These are phyloP conservation scores for Heterotis niloticus DNA, from an alignment of 2,113 vertebrate genomes.

Conservation along the genomic window DNA sequence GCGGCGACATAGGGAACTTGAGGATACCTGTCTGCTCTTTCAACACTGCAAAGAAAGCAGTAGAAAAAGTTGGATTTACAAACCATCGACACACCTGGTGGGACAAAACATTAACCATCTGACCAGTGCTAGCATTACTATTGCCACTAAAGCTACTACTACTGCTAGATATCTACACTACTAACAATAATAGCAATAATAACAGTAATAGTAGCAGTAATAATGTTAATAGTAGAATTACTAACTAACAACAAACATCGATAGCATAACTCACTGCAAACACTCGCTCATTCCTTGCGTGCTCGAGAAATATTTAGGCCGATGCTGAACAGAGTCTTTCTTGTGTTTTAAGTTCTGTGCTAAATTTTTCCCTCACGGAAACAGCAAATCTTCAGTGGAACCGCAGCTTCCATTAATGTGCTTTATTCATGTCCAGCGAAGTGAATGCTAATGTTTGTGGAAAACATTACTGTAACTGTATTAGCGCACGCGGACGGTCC, in stretches of 20 bases:
- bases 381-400: slow-evolving; percentile 11
- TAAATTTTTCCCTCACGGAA: slow-evolving; percentile 3
- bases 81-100: neutral
- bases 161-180: neutral
- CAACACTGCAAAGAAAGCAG: slow-evolving; percentile 60
- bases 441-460: slow-evolving; percentile 10
- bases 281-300: too few species aligned
- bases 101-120: neutral
- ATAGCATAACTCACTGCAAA: too few species aligned
- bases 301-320: neutral
- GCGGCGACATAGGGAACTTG: slow-evolving; percentile 87
- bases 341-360: neutral
- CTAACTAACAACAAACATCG: too few species aligned
- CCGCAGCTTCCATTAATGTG: slow-evolving; percentile 22
- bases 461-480: slow-evolving; percentile 10
- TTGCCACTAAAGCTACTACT: neutral
- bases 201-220: neutral
- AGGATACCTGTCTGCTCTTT: slow-evolving; percentile 89
- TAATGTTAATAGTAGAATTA: neutral
- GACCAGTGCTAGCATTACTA: neutral
- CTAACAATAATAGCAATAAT: neutral
- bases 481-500: neutral
- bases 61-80: neutral
- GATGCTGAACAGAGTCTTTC: slow-evolving; percentile 11
- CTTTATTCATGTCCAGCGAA: slow-evolving; percentile 18